Conservation (phyloP, 2,888 invertebrate genomes). For the Aphodius sticticus region DNA sequence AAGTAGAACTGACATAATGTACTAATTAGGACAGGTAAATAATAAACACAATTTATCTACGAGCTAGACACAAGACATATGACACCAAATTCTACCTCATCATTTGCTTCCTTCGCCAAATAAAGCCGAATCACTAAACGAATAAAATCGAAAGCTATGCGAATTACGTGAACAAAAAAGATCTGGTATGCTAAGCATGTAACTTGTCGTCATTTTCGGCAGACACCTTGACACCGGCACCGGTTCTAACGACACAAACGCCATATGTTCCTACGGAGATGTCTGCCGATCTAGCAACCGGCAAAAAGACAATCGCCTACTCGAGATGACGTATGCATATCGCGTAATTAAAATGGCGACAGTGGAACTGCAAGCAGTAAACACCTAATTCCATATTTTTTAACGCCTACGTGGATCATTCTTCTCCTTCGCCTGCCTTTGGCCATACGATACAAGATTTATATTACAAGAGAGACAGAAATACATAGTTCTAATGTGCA, state of each 20-base stretch:
- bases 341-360: not conserved
- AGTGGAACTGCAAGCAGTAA: not conserved
- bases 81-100: too few relatives aligned
- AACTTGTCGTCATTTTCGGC: not conserved
- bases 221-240: not conserved
- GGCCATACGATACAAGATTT: not conserved
- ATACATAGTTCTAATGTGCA: not conserved
- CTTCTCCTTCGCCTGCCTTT: not conserved
- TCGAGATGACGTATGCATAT: not conserved
- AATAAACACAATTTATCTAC: too few relatives aligned
- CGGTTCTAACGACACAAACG: not conserved
- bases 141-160: not conserved
- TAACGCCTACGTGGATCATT: not conserved
- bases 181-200: not conserved
- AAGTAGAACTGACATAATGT: too few relatives aligned
- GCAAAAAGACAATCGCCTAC: not conserved
- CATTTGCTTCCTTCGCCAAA: too few relatives aligned
- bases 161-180: not conserved
- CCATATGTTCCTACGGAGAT: not conserved
- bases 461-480: not conserved
- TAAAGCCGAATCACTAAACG: too few relatives aligned
- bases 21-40: too few relatives aligned
- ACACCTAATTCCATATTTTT: not conserved
- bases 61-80: too few relatives aligned
- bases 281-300: not conserved